Evolutionary conservation across 1,140 invertebrate genomes (phyloP).

Genomic region (Chironomus striatipennis): DNA sequence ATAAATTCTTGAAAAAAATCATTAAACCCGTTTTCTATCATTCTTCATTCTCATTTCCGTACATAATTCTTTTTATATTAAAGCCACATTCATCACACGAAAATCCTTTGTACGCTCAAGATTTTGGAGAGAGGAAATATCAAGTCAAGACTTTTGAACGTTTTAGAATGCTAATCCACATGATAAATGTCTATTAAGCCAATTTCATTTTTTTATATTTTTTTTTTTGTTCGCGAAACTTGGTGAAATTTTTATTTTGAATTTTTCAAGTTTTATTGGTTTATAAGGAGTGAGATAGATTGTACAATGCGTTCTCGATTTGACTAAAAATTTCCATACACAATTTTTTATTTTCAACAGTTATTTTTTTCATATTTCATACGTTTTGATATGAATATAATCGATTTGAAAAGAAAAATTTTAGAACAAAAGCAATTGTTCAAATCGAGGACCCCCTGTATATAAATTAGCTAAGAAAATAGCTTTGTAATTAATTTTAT

Average conservation of each 20-base stretch:
- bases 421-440: too few relatives aligned
- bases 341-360: too few relatives aligned
- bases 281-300: too few relatives aligned
- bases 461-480: too few relatives aligned
- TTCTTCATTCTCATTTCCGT: background rate
- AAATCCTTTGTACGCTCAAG: background rate
- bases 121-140: background rate
- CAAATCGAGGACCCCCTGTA: too few relatives aligned
- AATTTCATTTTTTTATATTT: background rate
- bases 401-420: too few relatives aligned
- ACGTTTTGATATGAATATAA: too few relatives aligned
- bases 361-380: too few relatives aligned
- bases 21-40: background rate
- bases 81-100: background rate
- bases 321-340: too few relatives aligned
- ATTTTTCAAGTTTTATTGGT: background rate
- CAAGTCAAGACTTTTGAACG: background rate
- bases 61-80: background rate
- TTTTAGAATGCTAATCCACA: constrained; percentile 1
- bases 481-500: too few relatives aligned
- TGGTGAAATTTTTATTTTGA: constrained; percentile 11
- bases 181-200: constrained; percentile 23
- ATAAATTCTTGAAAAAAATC: background rate
- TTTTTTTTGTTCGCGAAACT: background rate
- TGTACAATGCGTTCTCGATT: too few relatives aligned